Evolutionary conservation across 1,140 invertebrate species (phyloP), one percentile per base, ranked within the genome.

Genomic region (Ridgeia piscesae): DNA sequence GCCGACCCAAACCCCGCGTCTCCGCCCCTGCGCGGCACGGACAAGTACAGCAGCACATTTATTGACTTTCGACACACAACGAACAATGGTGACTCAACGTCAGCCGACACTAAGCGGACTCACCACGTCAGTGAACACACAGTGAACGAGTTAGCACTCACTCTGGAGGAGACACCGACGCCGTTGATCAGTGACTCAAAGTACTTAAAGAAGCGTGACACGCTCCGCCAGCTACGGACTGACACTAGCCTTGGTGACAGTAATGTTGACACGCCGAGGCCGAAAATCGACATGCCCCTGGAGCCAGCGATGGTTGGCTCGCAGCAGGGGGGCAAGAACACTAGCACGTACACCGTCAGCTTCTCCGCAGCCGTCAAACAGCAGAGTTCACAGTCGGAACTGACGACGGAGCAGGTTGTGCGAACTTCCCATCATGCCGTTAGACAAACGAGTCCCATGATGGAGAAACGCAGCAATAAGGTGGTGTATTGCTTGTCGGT

Each of bases 321-420:
- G 21, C 48, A 91, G 34, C 48, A 58, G 91, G 42, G 34, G 9
- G 33, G 33, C 27, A 33, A 58, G 34, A 33, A 91, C 34, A 48
- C 17, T 77, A 91, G 48, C 42, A 91, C 91, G 31, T 91, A 35
- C n/a, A 91, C 48, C 0, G 91, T 91, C 21, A 91, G 42, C 91
- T 48, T 91, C 91, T 42, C 91, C 8, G 91, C 91, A 8, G 33
- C 91, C 11, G 34, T 58, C 6, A 58, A 35, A 91, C 91, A 35
- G n/a, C 34, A 91, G 33, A 11, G 48, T 17, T 48, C 42, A 48
- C 34, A 58, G 31, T 27, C 17, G 91, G 91, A 33, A 31, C 11
- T 17, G 34, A 35, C 48, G 48, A 35, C 91, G 33, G 34, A 48
- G 11, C 91, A 35, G 17, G 48, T 58, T 35, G 89, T 34, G 34